Evolutionary conservation across 2,797 vertebrate species (phyloP).

Genomic region (Tokudaia muenninki): DNA sequence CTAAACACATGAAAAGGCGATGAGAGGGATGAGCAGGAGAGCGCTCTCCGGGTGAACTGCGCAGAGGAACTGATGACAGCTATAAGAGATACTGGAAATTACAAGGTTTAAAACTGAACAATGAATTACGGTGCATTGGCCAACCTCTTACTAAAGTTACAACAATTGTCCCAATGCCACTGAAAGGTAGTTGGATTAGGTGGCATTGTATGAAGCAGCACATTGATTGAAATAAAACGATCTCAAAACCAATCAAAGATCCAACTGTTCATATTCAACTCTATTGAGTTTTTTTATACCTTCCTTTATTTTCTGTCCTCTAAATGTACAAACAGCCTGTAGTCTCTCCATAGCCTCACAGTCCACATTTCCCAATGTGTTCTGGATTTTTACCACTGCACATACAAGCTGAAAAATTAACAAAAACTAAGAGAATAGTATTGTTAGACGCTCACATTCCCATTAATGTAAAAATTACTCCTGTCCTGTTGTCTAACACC

Average conservation of each 20-base stretch:
- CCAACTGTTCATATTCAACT: not conserved
- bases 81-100: not conserved
- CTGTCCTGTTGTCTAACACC: not conserved
- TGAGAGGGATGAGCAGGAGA: not conserved
- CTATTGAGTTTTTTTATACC: not conserved
- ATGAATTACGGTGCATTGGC: not conserved
- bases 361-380: not conserved
- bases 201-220: not conserved
- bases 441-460: not conserved
- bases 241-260: conserved; percentile 12
- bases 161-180: not conserved
- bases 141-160: conserved; percentile 37
- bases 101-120: conserved; percentile 1
- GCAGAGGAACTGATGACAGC: conserved; percentile 1
- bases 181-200: not conserved
- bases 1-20: conserved; percentile 11
- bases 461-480: not conserved
- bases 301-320: not conserved
- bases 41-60: not conserved
- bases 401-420: not conserved
- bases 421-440: not conserved
- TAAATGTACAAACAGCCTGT: not conserved
- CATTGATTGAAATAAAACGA: not conserved
- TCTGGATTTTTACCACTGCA: not conserved
- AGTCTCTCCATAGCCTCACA: not conserved